These are phyloP conservation scores for Nerophis ophidion DNA, from an alignment of 2,113 vertebrate species.

Conservation along the genomic window DNA sequence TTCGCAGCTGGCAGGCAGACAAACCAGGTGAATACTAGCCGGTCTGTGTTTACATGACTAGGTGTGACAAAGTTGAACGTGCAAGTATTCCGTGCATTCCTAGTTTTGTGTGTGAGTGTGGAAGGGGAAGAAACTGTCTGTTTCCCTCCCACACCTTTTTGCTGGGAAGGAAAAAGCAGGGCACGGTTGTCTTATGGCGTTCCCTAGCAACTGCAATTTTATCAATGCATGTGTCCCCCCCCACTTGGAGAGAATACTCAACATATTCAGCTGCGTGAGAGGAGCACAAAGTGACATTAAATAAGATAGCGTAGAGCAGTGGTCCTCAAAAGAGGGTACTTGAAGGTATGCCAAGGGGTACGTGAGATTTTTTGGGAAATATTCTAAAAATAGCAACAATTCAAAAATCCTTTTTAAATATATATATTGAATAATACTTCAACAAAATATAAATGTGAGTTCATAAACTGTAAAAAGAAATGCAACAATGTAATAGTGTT, in stretches of 20 bases:
- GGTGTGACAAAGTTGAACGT: not conserved
- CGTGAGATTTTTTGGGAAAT: too few species aligned
- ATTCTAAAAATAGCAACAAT: too few species aligned
- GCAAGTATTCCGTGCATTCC: slow-evolving; percentile 12
- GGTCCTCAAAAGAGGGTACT: too few species aligned
- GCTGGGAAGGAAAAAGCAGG: not conserved
- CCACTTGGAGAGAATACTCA: slow-evolving; percentile 32
- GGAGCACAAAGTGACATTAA: not conserved
- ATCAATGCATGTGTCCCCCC: slow-evolving; percentile 34
- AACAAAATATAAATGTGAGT: too few species aligned
- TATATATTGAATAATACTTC: too few species aligned
- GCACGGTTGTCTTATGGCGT: slow-evolving; percentile 39
- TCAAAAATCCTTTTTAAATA: too few species aligned
- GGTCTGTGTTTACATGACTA: slow-evolving; percentile 23
- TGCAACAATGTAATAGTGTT: too few species aligned
- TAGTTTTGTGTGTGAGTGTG: slow-evolving; percentile 3
- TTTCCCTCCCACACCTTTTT: slow-evolving; percentile 24
- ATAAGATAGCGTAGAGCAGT: not conserved
- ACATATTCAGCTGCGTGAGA: not conserved
- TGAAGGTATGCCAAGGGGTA: too few species aligned
- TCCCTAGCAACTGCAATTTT: slow-evolving; percentile 60
- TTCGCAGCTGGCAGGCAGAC: slow-evolving; percentile 11
- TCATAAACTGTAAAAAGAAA: too few species aligned
- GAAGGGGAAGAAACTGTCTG: slow-evolving; percentile 27
- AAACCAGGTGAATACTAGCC: slow-evolving; percentile 27